Conservation (phyloP, 1,140 invertebrate species). For the Drosophila auraria region DNA sequence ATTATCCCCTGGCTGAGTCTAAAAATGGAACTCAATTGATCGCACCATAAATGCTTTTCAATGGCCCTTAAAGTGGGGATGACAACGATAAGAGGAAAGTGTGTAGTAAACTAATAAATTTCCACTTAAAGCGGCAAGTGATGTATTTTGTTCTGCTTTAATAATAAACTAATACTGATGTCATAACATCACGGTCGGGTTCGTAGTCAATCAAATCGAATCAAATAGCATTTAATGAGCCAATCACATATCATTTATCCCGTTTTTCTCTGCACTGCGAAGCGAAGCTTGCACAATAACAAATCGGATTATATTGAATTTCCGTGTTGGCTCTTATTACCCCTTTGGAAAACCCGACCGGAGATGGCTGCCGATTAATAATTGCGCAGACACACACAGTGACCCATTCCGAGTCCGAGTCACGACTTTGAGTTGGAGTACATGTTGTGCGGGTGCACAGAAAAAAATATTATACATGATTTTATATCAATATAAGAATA, state of each 20-base stretch:
- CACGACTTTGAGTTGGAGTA: background rate
- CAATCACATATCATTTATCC: conserved; percentile 15
- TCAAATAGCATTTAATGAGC: conserved; percentile 21
- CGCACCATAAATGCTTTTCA: conserved; percentile 17
- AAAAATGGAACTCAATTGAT: conserved; percentile 13
- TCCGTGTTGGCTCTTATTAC: conserved; percentile 19
- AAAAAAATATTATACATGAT: background rate
- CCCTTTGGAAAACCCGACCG: conserved; percentile 4
- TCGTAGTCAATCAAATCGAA: conserved; percentile 14
- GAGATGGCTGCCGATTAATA: conserved; percentile 9
- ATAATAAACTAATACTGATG: background rate
- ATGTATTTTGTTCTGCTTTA: background rate
- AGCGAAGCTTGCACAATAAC: conserved; percentile 1
- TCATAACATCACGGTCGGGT: background rate
- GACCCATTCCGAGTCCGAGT: conserved; percentile 11
- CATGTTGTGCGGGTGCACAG: background rate
- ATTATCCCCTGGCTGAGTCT: conserved; percentile 15
- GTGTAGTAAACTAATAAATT: conserved; percentile 3
- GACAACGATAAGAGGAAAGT: background rate
- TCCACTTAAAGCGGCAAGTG: background rate
- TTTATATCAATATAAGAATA: too few relatives aligned
- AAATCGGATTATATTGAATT: conserved; percentile 15
- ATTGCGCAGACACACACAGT: conserved; percentile 1
- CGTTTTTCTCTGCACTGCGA: conserved; percentile 6
- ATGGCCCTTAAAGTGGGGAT: conserved; percentile 7